phyloP scores from a whole-genome alignment of 2,113 vertebrate genomes.

The Larimichthys polyactis region DNA sequence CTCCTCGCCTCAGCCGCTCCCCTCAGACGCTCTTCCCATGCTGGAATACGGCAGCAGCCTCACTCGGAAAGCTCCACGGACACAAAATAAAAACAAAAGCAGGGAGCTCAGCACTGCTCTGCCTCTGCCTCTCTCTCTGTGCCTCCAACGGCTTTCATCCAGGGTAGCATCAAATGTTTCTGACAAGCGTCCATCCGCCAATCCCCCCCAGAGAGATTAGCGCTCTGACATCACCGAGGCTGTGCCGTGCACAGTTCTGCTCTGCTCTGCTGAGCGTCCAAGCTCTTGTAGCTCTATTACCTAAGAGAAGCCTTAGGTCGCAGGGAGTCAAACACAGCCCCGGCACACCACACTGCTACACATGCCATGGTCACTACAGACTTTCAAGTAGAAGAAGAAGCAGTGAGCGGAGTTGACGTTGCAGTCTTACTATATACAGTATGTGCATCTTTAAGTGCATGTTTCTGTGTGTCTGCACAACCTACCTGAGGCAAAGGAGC shows the following conservation, averaged over 20 bases:
- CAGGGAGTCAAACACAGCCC: conserved; percentile 34
- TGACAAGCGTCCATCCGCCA: conserved; percentile 83
- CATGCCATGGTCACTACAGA: conserved; percentile 9
- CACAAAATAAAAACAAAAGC: conserved; percentile 33
- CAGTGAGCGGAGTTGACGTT: conserved; percentile 4
- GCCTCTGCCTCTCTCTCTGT: conserved; percentile 32
- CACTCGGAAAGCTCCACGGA: conserved; percentile 22
- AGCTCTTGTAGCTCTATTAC: conserved; percentile 65
- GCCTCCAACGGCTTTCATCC: conserved; percentile 69
- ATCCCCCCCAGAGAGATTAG: conserved; percentile 86
- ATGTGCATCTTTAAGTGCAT: conserved; percentile 12
- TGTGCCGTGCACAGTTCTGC: conserved; percentile 60
- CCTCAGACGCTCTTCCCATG: conserved; percentile 62
- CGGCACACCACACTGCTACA: neutral
- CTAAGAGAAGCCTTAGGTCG: conserved; percentile 61
- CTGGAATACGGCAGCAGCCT: conserved; percentile 48
- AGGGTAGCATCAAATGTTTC: conserved; percentile 77
- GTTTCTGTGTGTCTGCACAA: conserved; percentile 22
- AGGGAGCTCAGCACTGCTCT: conserved; percentile 51
- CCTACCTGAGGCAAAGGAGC: conserved; percentile 64
- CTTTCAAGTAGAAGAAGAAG: conserved; percentile 9
- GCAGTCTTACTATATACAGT: conserved; percentile 30
- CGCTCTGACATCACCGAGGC: conserved; percentile 89
- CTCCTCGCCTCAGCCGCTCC: conserved; percentile 50
- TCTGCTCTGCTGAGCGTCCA: conserved; percentile 57